phyloP scores from a whole-genome alignment of 2,888 invertebrate species.

The Cheilosia scutellata region DNA sequence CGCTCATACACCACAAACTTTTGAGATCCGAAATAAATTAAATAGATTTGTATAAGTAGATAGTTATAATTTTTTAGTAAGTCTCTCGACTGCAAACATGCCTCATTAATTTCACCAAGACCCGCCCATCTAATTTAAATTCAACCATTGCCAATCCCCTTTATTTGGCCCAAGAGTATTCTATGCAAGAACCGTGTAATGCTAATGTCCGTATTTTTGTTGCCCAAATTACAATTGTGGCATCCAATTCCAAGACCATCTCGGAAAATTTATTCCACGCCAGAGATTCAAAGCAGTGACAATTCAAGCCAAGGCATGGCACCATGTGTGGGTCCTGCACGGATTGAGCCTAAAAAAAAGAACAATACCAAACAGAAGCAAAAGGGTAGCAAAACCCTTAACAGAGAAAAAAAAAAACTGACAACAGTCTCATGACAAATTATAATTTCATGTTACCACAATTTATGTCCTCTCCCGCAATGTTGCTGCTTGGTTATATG shows the following conservation, averaged over 20 bases:
- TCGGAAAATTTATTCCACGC: slow-evolving; percentile 33
- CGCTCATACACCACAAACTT: too few species aligned
- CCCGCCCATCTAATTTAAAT: slow-evolving; percentile 63
- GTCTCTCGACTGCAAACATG: neutral
- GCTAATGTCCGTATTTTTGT: slow-evolving; percentile 44
- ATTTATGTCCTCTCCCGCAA: slow-evolving; percentile 57
- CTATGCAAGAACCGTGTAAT: slow-evolving; percentile 29
- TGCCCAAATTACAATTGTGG: slow-evolving; percentile 48
- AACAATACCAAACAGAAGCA: neutral
- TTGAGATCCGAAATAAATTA: neutral
- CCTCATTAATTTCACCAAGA: slow-evolving; percentile 14
- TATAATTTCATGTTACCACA: slow-evolving; percentile 73
- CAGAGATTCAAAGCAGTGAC: slow-evolving; percentile 14
- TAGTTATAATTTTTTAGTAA: neutral
- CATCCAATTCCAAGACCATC: slow-evolving; percentile 35
- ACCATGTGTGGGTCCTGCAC: slow-evolving; percentile 20
- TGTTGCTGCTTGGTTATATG: slow-evolving; percentile 38
- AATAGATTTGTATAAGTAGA: too few species aligned
- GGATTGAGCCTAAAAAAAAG: slow-evolving; percentile 18
- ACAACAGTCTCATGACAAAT: slow-evolving; percentile 59
- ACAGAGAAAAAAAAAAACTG: slow-evolving; percentile 49
- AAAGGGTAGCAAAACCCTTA: slow-evolving; percentile 38
- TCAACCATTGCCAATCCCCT: slow-evolving; percentile 38
- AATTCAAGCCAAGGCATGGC: slow-evolving; percentile 34
- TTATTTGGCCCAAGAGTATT: slow-evolving; percentile 44